These are phyloP conservation scores for Stenodema calcarata DNA, from an alignment of 2,888 invertebrate genomes.

Conservation along the genomic window DNA sequence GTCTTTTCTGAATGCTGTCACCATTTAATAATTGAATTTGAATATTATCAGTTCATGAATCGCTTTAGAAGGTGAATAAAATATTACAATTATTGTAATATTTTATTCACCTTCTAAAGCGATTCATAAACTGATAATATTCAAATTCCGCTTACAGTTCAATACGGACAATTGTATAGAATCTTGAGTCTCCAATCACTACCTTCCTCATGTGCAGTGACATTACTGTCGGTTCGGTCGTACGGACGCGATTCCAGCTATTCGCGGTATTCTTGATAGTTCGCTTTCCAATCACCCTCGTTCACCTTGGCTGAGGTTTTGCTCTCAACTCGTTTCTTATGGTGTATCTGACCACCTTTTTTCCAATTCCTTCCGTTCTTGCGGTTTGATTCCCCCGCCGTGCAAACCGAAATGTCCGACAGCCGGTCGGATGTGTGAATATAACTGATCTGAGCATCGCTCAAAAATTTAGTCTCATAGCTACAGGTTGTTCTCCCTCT, in stretches of 20 bases:
- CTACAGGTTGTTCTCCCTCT: no score
- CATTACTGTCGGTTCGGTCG: neutral
- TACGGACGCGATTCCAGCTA: neutral
- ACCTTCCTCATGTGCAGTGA: neutral
- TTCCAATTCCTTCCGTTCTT: neutral
- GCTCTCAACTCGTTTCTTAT: neutral
- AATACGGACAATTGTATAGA: neutral
- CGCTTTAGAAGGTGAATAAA: no score
- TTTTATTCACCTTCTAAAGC: no score
- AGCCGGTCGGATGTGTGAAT: neutral
- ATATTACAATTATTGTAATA: no score
- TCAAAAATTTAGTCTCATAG: no score
- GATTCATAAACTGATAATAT: no score
- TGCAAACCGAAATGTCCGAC: neutral
- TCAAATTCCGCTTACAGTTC: no score
- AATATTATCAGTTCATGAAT: no score
- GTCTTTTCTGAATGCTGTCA: no score
- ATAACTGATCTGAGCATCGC: no score
- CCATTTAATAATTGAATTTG: no score
- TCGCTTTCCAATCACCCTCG: neutral
- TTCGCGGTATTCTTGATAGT: neutral
- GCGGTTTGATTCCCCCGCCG: neutral
- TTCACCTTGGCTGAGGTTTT: neutral
- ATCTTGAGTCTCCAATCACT: neutral
- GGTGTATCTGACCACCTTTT: neutral